Percentiles rank a stretch among this genome's conserved stretches.
Evolutionary conservation across 2,113 vertebrate species (phyloP).

Genomic region (Corythaixoides concolor): DNA sequence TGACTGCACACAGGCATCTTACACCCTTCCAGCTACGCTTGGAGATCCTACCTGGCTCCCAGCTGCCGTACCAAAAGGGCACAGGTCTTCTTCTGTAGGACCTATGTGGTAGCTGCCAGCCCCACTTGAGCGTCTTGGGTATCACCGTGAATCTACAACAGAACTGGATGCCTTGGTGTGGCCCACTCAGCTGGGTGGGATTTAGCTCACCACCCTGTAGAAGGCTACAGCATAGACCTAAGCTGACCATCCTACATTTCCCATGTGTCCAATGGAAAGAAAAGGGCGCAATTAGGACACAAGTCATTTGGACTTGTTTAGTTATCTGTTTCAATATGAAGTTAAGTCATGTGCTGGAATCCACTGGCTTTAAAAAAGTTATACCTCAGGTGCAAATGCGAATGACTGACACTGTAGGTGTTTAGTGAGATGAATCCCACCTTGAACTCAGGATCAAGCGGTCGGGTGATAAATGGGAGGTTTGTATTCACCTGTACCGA

Average conservation of each 20-base stretch:
- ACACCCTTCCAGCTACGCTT: not conserved
- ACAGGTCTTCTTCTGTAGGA: not conserved
- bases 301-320: not conserved
- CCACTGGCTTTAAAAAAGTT: not conserved
- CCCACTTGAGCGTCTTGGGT: not conserved
- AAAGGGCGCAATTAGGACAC: not conserved
- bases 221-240: not conserved
- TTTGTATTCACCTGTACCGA: not conserved
- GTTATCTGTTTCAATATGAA: not conserved
- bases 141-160: rapidly evolving
- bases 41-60: not conserved
- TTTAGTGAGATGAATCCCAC: not conserved
- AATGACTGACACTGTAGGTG: not conserved
- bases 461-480: not conserved
- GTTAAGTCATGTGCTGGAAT: not conserved
- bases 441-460: not conserved
- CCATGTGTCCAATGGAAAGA: not conserved
- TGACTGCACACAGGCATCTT: not conserved
- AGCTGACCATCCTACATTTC: not conserved
- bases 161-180: not conserved
- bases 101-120: not conserved
- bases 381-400: not conserved
- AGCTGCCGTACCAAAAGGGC: not conserved
- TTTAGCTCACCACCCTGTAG: not conserved
- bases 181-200: not conserved